A percentile compares a stretch with the other conserved stretches of the same genome.
Evolutionary conservation across 1,140 invertebrate species (phyloP).

Genomic region (Neodiprion lecontei): DNA sequence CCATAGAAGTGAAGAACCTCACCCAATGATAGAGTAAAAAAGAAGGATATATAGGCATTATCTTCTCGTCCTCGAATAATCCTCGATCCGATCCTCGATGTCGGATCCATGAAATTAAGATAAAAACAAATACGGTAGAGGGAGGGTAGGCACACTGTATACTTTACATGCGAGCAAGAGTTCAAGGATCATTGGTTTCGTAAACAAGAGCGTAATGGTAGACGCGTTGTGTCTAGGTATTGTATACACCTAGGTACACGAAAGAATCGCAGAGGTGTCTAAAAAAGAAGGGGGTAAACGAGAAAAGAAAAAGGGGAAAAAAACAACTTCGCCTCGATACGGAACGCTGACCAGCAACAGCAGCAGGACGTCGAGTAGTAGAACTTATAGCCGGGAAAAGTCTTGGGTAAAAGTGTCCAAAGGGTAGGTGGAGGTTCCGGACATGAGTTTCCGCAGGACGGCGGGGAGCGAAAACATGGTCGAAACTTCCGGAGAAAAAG

Average conservation of each 20-base stretch:
- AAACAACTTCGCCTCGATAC: background rate
- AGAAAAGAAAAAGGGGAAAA: background rate
- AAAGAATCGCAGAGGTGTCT: too few species aligned
- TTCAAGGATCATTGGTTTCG: too few species aligned
- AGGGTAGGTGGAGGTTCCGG: background rate
- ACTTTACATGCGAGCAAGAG: too few species aligned
- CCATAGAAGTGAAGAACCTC: conserved; percentile 27
- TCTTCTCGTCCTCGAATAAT: background rate
- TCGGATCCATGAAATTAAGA: too few species aligned
- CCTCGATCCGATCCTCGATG: conserved; percentile 1
- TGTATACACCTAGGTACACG: too few species aligned
- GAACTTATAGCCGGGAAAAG: conserved; percentile 19
- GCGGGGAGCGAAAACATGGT: too few species aligned
- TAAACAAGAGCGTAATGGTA: too few species aligned
- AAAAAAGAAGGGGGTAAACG: conserved; percentile 11
- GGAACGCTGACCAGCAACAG: background rate
- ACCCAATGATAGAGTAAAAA: conserved; percentile 7
- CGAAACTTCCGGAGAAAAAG: too few species aligned
- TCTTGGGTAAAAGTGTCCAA: conserved; percentile 20
- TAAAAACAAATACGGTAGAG: too few species aligned
- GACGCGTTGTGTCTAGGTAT: too few species aligned
- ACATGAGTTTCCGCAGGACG: background rate
- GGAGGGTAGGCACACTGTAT: too few species aligned
- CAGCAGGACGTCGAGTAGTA: background rate
- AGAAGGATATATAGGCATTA: background rate